Percentiles rank a stretch among this genome's conserved stretches.
These are phyloP conservation scores for Phenacoccus solenopsis DNA, from an alignment of 1,140 invertebrate species.

Conservation along the genomic window DNA sequence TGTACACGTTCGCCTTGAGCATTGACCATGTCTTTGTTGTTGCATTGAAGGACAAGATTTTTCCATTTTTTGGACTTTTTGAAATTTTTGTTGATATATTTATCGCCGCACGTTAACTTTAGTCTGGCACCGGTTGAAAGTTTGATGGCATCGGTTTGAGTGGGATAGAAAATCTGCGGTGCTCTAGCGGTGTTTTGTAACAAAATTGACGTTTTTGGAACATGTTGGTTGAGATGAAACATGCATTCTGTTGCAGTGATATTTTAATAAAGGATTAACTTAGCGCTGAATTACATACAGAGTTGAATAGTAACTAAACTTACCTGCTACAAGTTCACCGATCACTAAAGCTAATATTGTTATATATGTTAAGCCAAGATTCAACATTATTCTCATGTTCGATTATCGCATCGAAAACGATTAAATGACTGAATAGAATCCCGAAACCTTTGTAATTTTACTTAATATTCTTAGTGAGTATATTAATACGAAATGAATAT, in stretches of 20 bases:
- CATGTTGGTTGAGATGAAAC: not conserved
- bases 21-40: not conserved
- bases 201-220: not conserved
- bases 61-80: not conserved
- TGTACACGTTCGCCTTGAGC: not conserved
- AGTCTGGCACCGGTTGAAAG: not conserved
- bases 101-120: not conserved
- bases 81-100: not conserved
- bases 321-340: too few relatives aligned
- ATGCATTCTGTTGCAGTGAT: not conserved
- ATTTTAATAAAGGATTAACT: too few relatives aligned
- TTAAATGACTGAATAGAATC: too few relatives aligned
- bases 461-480: too few relatives aligned
- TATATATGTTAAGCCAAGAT: too few relatives aligned
- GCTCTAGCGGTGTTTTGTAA: not conserved
- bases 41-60: not conserved
- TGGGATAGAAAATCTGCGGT: not conserved
- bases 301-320: too few relatives aligned
- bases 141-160: not conserved
- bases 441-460: too few relatives aligned
- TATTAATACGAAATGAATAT: too few relatives aligned
- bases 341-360: too few relatives aligned
- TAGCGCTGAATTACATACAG: too few relatives aligned
- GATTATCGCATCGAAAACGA: too few relatives aligned
- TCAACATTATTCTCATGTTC: too few relatives aligned